A percentile compares a stretch with the other conserved stretches of the same genome.
Evolutionary conservation across 2,113 vertebrate genomes (phyloP).

Genomic region (Acanthisitta chloris): DNA sequence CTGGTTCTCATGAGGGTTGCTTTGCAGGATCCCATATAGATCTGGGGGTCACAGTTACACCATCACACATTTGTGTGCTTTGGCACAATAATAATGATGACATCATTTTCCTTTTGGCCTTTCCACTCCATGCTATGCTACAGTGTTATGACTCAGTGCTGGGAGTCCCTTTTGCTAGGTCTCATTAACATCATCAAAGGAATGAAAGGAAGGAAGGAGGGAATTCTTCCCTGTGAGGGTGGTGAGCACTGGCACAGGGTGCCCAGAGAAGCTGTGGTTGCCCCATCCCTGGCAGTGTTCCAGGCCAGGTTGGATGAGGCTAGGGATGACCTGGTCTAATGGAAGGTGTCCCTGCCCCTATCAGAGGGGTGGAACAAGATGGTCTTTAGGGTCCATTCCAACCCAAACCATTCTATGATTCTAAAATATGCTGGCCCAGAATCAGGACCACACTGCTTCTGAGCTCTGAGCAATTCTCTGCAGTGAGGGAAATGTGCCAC

Average conservation of each 20-base stretch:
- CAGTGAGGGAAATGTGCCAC: not conserved
- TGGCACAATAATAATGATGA: not conserved
- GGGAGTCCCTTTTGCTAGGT: not conserved
- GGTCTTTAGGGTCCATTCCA: not conserved
- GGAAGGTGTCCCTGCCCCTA: not conserved
- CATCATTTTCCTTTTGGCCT: not conserved
- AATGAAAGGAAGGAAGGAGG: not conserved
- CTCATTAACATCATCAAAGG: not conserved
- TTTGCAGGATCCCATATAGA: not conserved
- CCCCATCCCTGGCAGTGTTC: not conserved
- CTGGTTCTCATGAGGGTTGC: not conserved
- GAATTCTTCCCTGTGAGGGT: not conserved
- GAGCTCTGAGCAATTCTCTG: constrained; percentile 1
- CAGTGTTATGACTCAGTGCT: not conserved
- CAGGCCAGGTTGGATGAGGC: rapidly evolving
- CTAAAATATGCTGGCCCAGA: not conserved
- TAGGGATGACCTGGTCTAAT: not conserved
- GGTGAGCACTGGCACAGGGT: not conserved
- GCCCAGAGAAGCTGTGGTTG: not conserved
- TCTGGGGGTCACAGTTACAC: not conserved
- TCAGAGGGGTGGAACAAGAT: not conserved
- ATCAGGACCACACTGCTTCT: not conserved
- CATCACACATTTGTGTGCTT: not conserved
- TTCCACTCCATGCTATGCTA: not conserved
- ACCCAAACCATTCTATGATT: not conserved